These are phyloP conservation scores for Thymallus thymallus DNA, from an alignment of 2,113 vertebrate genomes.

Conservation along the genomic window DNA sequence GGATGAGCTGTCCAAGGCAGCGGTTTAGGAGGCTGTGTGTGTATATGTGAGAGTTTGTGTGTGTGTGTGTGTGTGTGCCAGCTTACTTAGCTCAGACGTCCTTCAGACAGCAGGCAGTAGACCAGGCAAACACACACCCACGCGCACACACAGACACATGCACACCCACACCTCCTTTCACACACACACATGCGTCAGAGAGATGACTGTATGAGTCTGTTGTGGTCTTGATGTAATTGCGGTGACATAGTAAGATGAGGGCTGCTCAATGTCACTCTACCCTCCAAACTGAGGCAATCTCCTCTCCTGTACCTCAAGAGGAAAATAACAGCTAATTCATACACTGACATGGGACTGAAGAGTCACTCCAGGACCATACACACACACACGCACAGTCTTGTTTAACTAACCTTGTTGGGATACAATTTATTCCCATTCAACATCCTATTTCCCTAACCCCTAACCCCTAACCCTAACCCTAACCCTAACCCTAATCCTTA, in stretches of 20 bases:
- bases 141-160: not conserved
- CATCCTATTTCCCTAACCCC: no score
- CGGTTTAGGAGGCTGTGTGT: not conserved
- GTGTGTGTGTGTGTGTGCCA: constrained; percentile 9
- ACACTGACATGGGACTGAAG: not conserved
- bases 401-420: no score
- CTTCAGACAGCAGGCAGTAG: constrained; percentile 42
- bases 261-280: no score
- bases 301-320: no score
- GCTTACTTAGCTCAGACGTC: constrained; percentile 33
- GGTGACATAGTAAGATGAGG: no score
- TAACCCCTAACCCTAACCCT: no score
- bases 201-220: not conserved
- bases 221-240: no score
- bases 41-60: not conserved
- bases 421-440: no score
- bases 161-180: not conserved
- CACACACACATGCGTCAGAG: not conserved
- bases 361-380: not conserved
- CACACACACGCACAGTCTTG: not conserved
- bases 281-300: no score
- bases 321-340: no score
- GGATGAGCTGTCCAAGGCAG: constrained; percentile 45
- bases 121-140: constrained; percentile 27
- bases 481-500: no score